Base-by-base conservation (phyloP, 2,113 vertebrate species). In the Engystomops pustulosus region DNA sequence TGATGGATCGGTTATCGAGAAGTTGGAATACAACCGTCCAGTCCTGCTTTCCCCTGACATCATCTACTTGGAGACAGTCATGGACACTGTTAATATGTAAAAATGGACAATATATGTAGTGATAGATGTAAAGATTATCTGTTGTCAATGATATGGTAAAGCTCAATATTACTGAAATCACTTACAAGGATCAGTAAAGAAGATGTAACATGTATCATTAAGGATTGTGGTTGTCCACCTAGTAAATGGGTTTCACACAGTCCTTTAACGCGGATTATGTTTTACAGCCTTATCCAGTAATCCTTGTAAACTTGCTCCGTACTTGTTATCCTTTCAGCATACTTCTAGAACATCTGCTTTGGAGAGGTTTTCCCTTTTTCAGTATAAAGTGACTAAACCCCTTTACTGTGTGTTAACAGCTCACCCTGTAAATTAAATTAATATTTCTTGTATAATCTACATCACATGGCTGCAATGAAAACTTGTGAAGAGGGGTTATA, bases 331-430 rank as follows among this genome's bases (percentile, higher is more conserved):
- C 30, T 18, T 30, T 75, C 38, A 32, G 45, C 17, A 49, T 17
- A 30, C 15, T 32, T 74, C 32, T 32, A 6, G 49, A 4, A 6
- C n/a, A 74, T 74, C 70, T 49, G 47, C 45, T 77, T 51, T 76
- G 18, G 44, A 77, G 74, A 20, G 6, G 38, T 45, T 47, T 53
- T 55, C 17, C 0, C 10, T n/a, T 58, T 25, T 77, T 17, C 49
- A 38, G 1, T 36, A 27, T 78, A 41, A 25, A 12, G 25, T 12
- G 23, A 41, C 55, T 60, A 78, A 41, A 23, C n/a, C 34, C 32
- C 45, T 74, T 74, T 30, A 49, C 71, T 49, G 23, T 51, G 71
- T 41, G 53, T 78, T 78, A 78, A 78, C 51, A 60, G 36, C 51
- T 58, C 41, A 14, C n/a, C 20, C 32, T 41, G 6, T 78, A 78